Conservation (phyloP, 2,797 vertebrate species). For the Taenioides sp. region DNA sequence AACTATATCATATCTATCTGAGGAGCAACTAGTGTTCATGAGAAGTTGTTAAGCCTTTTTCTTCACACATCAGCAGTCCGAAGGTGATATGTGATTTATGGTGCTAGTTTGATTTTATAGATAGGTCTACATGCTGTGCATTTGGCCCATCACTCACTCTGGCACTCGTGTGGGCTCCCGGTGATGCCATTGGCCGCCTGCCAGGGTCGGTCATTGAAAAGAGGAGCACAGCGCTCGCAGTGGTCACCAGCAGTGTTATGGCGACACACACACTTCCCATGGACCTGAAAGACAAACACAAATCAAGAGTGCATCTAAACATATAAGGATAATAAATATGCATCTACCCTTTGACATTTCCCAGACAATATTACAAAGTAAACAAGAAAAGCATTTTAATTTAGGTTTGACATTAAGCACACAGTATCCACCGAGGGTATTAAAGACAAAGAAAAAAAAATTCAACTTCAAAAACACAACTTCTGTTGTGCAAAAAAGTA, state of each 20-base stretch:
- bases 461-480: too few species aligned
- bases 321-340: background rate
- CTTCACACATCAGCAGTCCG: conserved; percentile 14
- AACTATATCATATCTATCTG: background rate
- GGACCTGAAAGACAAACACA: conserved; percentile 76
- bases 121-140: conserved; percentile 36
- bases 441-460: background rate
- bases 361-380: background rate
- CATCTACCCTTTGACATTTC: too few species aligned
- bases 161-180: conserved; percentile 84
- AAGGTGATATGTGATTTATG: conserved; percentile 43
- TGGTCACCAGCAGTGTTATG: conserved; percentile 92
- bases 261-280: conserved; percentile 91
- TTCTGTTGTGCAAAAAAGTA: background rate
- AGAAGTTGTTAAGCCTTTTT: conserved; percentile 2
- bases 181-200: conserved; percentile 86
- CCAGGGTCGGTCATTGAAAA: conserved; percentile 92
- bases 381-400: background rate
- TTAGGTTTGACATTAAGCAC: background rate
- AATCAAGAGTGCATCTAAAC: background rate
- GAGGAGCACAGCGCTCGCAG: conserved; percentile 86
- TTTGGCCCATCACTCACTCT: conserved; percentile 74
- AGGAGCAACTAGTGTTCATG: background rate
- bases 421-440: background rate
- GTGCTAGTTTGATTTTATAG: conserved; percentile 32